phyloP scores from a whole-genome alignment of 2,113 vertebrate species.

The Malurus alboscapulatus region DNA sequence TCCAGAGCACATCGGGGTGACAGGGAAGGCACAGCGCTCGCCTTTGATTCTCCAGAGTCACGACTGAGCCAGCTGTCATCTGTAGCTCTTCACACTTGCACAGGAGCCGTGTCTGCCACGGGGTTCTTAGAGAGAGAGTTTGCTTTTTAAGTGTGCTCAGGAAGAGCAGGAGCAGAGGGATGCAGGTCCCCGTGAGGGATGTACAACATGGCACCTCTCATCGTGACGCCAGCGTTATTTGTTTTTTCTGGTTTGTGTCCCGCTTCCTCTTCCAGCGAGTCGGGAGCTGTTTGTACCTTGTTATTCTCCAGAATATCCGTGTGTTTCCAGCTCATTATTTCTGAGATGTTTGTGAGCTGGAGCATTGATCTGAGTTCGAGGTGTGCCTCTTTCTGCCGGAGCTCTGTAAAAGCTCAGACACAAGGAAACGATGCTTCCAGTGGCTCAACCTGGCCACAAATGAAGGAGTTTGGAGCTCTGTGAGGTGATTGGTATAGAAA shows the following conservation, averaged over 20 bases:
- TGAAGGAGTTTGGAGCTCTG: not conserved
- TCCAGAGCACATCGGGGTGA: fast-evolving
- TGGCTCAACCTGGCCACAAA: not conserved
- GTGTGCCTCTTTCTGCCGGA: not conserved
- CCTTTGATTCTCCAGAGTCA: not conserved
- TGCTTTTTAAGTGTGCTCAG: not conserved
- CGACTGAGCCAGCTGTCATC: not conserved
- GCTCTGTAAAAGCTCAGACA: not conserved
- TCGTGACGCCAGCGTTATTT: not conserved
- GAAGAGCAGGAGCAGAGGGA: not conserved
- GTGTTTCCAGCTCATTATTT: conserved; percentile 42
- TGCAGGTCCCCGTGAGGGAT: not conserved
- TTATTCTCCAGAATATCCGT: not conserved
- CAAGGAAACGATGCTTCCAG: not conserved
- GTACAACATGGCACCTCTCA: not conserved
- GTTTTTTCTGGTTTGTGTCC: not conserved
- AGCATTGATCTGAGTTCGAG: conserved; percentile 5
- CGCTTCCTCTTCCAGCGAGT: not conserved
- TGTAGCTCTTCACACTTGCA: not conserved
- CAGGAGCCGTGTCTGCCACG: not conserved
- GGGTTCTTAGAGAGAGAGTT: not conserved
- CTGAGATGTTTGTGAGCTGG: not conserved
- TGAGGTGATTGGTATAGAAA: not conserved
- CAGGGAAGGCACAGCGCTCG: not conserved
- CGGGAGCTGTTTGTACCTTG: not conserved